A percentile compares a stretch with the other conserved stretches of the same genome.
These are phyloP conservation scores for Zaprionus taronus DNA, from an alignment of 1,140 invertebrate genomes.

Conservation along the genomic window DNA sequence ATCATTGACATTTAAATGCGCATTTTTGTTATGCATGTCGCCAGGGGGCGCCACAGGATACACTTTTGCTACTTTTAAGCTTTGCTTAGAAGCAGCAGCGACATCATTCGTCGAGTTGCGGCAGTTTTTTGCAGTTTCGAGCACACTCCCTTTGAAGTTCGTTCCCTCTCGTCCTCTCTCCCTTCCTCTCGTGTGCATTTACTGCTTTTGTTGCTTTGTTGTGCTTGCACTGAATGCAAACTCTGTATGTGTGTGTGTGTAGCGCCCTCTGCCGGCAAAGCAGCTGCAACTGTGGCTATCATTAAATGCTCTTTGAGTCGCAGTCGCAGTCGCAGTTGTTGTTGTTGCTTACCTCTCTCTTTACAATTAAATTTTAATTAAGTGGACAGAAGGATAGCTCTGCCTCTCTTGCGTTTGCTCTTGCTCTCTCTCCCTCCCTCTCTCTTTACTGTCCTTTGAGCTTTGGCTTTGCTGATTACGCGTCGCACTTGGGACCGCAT, in stretches of 20 bases:
- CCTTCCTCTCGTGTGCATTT: conserved; percentile 28
- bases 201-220: conserved; percentile 45
- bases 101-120: conserved; percentile 13
- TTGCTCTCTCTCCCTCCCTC: neutral
- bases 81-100: conserved; percentile 22
- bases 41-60: conserved; percentile 45
- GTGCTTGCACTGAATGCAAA: conserved; percentile 54
- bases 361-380: conserved; percentile 80
- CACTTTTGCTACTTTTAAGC: conserved; percentile 67
- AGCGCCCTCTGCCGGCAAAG: conserved; percentile 25
- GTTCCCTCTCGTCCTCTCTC: neutral
- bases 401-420: conserved; percentile 8
- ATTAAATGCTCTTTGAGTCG: conserved; percentile 65
- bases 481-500: conserved; percentile 34
- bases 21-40: conserved; percentile 41
- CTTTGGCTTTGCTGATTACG: conserved; percentile 34
- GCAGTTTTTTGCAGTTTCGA: conserved; percentile 37
- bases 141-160: conserved; percentile 58
- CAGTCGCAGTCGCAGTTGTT: conserved; percentile 9
- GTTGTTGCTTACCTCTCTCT: conserved; percentile 22
- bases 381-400: conserved; percentile 56
- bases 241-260: conserved; percentile 41
- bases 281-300: conserved; percentile 47
- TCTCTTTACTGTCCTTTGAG: conserved; percentile 19
- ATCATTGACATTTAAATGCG: conserved; percentile 81